A percentile compares a stretch with the other conserved stretches of the same genome.
phyloP scores from a whole-genome alignment of 2,113 vertebrate species.

The Noctilio leporinus region DNA sequence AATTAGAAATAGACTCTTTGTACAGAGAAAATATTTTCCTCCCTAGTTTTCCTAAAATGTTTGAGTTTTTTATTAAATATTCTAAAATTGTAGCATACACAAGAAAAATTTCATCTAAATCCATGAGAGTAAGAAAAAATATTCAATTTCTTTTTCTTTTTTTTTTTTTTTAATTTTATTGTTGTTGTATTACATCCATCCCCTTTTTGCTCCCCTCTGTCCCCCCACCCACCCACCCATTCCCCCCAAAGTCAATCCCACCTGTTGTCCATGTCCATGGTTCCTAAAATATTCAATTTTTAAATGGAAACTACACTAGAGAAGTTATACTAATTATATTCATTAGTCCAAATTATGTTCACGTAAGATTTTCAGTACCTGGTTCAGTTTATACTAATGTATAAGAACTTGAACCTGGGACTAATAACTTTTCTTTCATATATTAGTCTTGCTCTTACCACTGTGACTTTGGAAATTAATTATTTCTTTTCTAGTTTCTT shows the following conservation, averaged over 20 bases:
- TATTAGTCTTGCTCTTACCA: not conserved
- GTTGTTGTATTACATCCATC: too few relatives aligned
- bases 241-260: too few relatives aligned
- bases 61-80: not conserved
- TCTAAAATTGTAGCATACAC: not conserved
- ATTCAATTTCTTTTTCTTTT: too few relatives aligned
- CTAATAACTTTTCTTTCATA: not conserved
- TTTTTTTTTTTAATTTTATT: too few relatives aligned
- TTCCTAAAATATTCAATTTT: not conserved
- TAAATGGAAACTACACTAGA: not conserved
- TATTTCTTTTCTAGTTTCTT: not conserved
- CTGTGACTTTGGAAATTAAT: not conserved
- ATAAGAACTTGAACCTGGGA: not conserved
- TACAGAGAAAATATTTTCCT: not conserved
- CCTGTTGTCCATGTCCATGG: too few relatives aligned
- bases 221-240: too few relatives aligned
- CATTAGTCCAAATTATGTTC: not conserved
- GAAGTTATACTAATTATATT: not conserved
- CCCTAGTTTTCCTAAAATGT: not conserved
- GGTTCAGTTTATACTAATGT: not conserved
- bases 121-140: not conserved
- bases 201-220: too few relatives aligned
- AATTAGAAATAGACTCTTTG: not conserved
- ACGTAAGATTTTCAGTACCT: not conserved
- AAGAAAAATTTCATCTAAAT: not conserved